A percentile compares a stretch with the other conserved stretches of the same genome.
phyloP scores from a whole-genome alignment of 2,113 vertebrate genomes.

The Otocyon megalotis region DNA sequence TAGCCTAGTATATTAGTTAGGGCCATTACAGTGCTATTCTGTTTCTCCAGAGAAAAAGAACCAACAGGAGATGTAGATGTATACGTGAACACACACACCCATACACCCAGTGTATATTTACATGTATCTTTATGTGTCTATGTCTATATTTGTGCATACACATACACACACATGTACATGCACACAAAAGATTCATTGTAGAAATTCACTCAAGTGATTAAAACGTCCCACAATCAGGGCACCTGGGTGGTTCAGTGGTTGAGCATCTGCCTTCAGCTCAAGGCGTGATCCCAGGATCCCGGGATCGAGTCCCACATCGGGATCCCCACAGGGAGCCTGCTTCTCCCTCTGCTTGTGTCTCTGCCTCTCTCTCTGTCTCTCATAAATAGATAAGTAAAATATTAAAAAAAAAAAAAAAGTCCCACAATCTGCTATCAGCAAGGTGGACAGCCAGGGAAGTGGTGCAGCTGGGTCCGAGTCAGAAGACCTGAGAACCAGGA shows the following conservation, averaged over 20 bases:
- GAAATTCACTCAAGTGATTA: background rate
- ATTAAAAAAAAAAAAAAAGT: too few relatives aligned
- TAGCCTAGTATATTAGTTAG: background rate
- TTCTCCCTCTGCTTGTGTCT: too few relatives aligned
- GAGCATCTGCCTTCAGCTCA: too few relatives aligned
- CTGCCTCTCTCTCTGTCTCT: too few relatives aligned
- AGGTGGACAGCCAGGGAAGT: too few relatives aligned
- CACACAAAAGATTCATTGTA: background rate
- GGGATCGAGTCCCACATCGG: too few relatives aligned
- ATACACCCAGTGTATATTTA: background rate
- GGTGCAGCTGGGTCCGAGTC: background rate
- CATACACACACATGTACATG: background rate
- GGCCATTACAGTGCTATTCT: background rate
- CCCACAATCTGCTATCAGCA: background rate
- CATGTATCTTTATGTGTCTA: background rate
- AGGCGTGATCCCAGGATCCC: too few relatives aligned
- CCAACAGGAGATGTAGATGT: background rate
- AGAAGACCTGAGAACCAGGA: background rate
- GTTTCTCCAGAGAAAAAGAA: background rate
- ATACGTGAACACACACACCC: too few relatives aligned
- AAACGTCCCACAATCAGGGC: fast-evolving
- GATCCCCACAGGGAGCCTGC: too few relatives aligned
- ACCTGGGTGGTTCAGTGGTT: too few relatives aligned
- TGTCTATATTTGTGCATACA: background rate
- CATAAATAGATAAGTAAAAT: too few relatives aligned